Base-by-base conservation (phyloP, 2,113 vertebrate genomes). In the Conger conger region DNA sequence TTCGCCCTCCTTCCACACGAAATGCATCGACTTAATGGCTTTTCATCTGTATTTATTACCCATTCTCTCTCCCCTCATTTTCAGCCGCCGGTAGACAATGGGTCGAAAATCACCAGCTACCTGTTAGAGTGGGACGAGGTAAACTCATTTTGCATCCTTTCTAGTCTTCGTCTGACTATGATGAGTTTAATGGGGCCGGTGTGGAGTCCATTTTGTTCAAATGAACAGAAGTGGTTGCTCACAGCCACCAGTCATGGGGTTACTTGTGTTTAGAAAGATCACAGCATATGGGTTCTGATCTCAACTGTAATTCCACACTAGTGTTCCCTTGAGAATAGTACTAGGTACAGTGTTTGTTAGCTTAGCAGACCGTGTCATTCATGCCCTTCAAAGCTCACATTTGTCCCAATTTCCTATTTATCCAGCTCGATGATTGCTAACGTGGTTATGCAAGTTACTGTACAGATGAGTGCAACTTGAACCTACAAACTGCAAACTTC, bases 71-170 rank as follows among this genome's bases (percentile, higher is more conserved):
- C 63, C 13, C 77, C 85, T 86, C 81, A 0, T 87, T 84, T 87
- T 0, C 93, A 99, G 98, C 96, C 97, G 80, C 96, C 97, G 38
- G 90, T 94, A 82, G 98, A 99, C 94, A 99, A 99, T 80, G 98
- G 98, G 93, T 99, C 98, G 92, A 99, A 99, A 97, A 97, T 99
- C 94, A 97, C 96, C 95, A 98, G 96, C 95, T 99, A 99, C 94
- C 96, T 97, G 93, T 96, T 99, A 88, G 97, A 99, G 91, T 99
- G 98, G 98, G 97, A 99, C 91, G 98, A 99, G 96, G 98, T 99
- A 93, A n/a, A 94, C 93, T 37, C 76, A 85, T 63, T 54, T 63
- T 63, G 18, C 57, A 63, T 16, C 54, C 54, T 57, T 37, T 18
- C 35, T 60, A 33, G 18, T 33, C 11, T 27, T 2, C 11, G 68